Conservation (phyloP, 92 coral and sea anemone species). For the Phenganax marumi region DNA sequence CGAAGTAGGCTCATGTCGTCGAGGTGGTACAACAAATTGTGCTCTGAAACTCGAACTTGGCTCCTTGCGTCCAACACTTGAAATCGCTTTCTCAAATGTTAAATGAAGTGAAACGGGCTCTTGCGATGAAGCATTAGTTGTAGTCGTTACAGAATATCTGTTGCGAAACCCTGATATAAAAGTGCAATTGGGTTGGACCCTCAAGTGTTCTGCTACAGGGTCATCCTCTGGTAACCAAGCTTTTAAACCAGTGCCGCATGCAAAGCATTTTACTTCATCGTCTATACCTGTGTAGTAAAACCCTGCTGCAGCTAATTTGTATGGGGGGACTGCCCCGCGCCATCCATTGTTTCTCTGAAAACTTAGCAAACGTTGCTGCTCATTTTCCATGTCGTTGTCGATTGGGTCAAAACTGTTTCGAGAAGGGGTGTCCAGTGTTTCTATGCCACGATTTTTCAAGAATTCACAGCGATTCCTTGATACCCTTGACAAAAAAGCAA, state of each 20-base stretch:
- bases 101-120: not conserved
- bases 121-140: not conserved
- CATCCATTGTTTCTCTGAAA: conserved; percentile 59
- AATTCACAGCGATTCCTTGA: not conserved
- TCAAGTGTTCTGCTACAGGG: conserved; percentile 74
- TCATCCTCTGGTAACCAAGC: conserved; percentile 72
- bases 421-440: not conserved
- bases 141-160: not conserved
- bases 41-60: not conserved
- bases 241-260: conserved; percentile 69
- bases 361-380: conserved; percentile 68
- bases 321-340: conserved; percentile 66
- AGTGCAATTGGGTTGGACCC: conserved; percentile 55
- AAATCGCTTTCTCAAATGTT: not conserved
- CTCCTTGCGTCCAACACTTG: not conserved
- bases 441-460: not conserved
- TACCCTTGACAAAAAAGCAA: not conserved
- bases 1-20: not conserved
- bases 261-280: conserved; percentile 82
- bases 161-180: conserved; percentile 61
- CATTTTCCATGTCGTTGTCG: conserved; percentile 72
- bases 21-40: not conserved
- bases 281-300: conserved; percentile 70
- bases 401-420: conserved; percentile 40
- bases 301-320: conserved; percentile 76